phyloP scores from a whole-genome alignment of 2,797 vertebrate species.

The Philypnodon macrostomus region DNA sequence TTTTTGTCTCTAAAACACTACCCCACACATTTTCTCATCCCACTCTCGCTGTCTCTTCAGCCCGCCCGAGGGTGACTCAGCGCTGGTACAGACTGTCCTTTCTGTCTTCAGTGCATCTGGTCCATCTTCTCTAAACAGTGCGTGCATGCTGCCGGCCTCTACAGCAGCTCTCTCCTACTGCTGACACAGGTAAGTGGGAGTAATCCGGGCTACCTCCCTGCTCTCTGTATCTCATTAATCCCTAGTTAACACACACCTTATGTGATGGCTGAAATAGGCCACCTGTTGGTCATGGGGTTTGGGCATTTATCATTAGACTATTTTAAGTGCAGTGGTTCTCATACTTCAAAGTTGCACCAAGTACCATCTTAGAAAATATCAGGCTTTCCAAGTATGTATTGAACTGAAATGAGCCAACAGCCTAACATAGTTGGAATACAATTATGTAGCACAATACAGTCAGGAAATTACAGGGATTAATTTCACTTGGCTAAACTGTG shows the following conservation, averaged over 20 bases:
- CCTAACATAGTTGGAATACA: too few species aligned
- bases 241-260: conserved; percentile 53
- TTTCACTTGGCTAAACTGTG: too few species aligned
- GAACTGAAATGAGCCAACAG: too few species aligned
- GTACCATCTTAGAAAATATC: too few species aligned
- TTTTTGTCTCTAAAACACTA: conserved; percentile 15
- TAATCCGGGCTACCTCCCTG: conserved; percentile 68
- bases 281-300: conserved; percentile 57
- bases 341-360: too few species aligned
- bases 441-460: too few species aligned
- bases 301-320: conserved; percentile 7
- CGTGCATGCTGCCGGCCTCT: conserved; percentile 25
- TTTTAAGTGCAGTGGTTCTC: too few species aligned
- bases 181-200: conserved; percentile 69
- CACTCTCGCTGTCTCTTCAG: conserved; percentile 27
- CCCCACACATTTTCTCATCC: conserved; percentile 27
- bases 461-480: too few species aligned
- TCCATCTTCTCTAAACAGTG: conserved; percentile 32
- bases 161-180: conserved; percentile 45
- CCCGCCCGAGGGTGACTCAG: conserved; percentile 60
- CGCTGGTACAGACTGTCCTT: conserved; percentile 55
- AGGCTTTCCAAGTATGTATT: too few species aligned
- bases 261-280: conserved; percentile 58
- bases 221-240: conserved; percentile 68
- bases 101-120: conserved; percentile 38